These are phyloP conservation scores for Remorina albescens DNA, from an alignment of 2,797 vertebrate genomes.

Conservation along the genomic window DNA sequence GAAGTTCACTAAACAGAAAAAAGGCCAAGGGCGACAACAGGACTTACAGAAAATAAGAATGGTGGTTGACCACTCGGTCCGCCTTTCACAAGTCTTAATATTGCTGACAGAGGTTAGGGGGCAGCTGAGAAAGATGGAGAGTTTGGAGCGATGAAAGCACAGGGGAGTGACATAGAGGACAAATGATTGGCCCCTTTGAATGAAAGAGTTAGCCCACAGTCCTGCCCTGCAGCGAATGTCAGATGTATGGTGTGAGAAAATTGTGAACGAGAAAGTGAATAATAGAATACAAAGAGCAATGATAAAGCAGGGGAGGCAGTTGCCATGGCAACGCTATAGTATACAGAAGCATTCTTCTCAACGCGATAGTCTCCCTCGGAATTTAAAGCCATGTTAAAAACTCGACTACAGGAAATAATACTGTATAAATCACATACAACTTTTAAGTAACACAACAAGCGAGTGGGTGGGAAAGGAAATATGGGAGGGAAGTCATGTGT, in stretches of 20 bases:
- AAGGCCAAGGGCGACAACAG: conserved; percentile 40
- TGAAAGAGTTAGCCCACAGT: conserved; percentile 61
- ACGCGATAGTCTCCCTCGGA: conserved; percentile 36
- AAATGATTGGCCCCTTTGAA: conserved; percentile 61
- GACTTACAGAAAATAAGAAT: conserved; percentile 56
- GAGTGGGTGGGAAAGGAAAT: conserved; percentile 41
- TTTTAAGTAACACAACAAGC: conserved; percentile 28
- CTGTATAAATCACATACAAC: conserved; percentile 47
- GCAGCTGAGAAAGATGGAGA: conserved; percentile 62
- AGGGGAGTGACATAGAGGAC: conserved; percentile 40
- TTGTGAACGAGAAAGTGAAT: conserved; percentile 71
- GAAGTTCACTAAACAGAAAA: conserved; percentile 44
- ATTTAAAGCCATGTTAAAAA: conserved; percentile 56
- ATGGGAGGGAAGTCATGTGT: conserved; percentile 17
- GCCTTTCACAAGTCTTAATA: conserved; percentile 64
- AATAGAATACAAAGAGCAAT: conserved; percentile 68
- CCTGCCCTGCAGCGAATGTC: conserved; percentile 47
- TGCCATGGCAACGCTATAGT: conserved; percentile 81
- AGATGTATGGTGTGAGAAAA: conserved; percentile 51
- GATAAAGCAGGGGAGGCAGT: conserved; percentile 72
- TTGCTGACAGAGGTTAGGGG: conserved; percentile 63
- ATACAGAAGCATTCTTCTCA: conserved; percentile 70
- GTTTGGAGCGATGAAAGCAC: conserved; percentile 56
- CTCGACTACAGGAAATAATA: conserved; percentile 39
- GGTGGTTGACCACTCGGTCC: conserved; percentile 37